These are phyloP conservation scores for Pithys albifrons DNA, from an alignment of 2,113 vertebrate species.

Conservation along the genomic window DNA sequence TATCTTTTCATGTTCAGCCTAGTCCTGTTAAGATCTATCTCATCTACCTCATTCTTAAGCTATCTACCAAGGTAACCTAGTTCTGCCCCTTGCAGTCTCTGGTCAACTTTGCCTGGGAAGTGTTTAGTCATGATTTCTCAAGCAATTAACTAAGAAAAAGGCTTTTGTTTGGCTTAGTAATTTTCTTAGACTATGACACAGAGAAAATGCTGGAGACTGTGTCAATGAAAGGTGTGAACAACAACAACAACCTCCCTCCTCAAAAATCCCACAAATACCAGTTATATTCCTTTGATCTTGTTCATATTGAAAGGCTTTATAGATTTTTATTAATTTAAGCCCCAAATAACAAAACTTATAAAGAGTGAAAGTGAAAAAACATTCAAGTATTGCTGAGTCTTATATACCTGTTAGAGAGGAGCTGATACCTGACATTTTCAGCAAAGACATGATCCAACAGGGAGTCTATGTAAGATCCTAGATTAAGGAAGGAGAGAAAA, in stretches of 20 bases:
- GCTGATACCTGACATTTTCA: background rate
- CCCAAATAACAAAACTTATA: background rate
- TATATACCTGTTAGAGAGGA: background rate
- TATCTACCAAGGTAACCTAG: background rate
- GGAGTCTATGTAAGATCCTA: rapidly evolving
- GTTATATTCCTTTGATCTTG: background rate
- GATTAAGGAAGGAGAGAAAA: background rate
- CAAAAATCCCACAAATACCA: background rate
- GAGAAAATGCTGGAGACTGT: background rate
- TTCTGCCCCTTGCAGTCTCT: background rate
- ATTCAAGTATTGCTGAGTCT: background rate
- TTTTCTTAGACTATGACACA: background rate
- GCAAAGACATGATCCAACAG: background rate
- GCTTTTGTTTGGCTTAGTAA: background rate
- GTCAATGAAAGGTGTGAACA: background rate
- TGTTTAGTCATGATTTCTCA: background rate
- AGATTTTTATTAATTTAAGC: background rate
- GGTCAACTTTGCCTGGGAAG: background rate
- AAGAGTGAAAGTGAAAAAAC: background rate
- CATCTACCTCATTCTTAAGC: background rate
- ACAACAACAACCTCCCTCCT: background rate
- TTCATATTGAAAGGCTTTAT: background rate
- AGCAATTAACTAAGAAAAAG: background rate
- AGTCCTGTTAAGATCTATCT: background rate
- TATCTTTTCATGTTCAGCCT: background rate